Percentiles rank a stretch among this genome's conserved stretches.
These are phyloP conservation scores for Lucilia cuprina DNA, from an alignment of 1,140 invertebrate genomes.

Conservation along the genomic window DNA sequence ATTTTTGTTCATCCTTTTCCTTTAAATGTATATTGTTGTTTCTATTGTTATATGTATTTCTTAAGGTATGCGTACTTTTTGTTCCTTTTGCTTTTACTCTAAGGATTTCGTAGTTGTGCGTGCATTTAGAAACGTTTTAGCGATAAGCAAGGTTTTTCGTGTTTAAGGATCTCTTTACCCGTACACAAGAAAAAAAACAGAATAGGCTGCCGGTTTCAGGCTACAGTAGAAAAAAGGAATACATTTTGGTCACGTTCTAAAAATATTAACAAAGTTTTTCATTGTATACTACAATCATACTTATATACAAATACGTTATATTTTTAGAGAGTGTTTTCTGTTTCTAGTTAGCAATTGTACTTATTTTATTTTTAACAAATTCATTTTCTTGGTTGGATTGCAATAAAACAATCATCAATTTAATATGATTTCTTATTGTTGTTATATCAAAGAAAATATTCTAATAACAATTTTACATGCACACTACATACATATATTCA, in stretches of 20 bases:
- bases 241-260: not conserved
- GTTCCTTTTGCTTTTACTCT: not conserved
- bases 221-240: not conserved
- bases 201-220: not conserved
- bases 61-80: not conserved
- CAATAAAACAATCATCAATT: conserved; percentile 16
- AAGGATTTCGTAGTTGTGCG: not conserved
- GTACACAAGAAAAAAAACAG: not conserved
- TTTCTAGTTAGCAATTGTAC: too few species aligned
- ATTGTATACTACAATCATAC: not conserved
- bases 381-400: not conserved
- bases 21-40: not conserved
- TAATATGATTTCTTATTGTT: not conserved
- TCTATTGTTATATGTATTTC: not conserved
- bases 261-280: not conserved
- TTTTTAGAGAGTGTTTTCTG: too few species aligned
- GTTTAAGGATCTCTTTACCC: conserved; percentile 14
- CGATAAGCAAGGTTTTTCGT: conserved; percentile 23
- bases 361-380: not conserved
- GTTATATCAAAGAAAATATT: conserved; percentile 9
- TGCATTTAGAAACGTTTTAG: not conserved
- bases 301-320: too few species aligned
- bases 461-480: conserved; percentile 18
- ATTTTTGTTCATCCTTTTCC: not conserved
- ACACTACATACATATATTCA: not conserved